These are phyloP conservation scores for Perdix hodgsoniae DNA, from an alignment of 2,797 vertebrate genomes.

Conservation along the genomic window DNA sequence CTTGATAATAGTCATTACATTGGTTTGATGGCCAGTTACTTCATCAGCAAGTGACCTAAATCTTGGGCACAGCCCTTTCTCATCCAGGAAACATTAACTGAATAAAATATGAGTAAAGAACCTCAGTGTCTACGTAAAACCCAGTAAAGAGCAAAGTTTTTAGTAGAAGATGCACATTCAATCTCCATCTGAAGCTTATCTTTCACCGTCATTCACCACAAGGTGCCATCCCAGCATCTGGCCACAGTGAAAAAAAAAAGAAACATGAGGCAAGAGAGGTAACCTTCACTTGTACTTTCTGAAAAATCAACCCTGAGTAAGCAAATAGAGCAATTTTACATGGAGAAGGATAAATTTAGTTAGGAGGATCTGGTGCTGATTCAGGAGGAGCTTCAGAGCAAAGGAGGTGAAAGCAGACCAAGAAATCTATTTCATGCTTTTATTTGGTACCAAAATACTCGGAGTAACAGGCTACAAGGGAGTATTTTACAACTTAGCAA, in stretches of 20 bases:
- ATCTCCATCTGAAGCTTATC: neutral
- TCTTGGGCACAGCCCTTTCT: neutral
- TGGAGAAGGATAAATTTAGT: constrained; percentile 27
- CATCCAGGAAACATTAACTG: neutral
- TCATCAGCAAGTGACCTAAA: neutral
- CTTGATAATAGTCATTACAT: constrained; percentile 56
- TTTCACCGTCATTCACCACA: neutral
- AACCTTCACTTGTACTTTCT: neutral
- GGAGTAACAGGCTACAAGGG: constrained; percentile 48
- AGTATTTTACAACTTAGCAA: neutral
- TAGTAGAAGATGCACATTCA: too few relatives aligned
- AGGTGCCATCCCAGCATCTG: accelerated
- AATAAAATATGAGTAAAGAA: neutral
- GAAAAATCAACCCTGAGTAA: neutral
- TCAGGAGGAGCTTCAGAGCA: constrained; percentile 38
- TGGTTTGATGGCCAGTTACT: constrained; percentile 45
- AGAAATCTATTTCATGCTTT: constrained; percentile 10
- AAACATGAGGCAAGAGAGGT: neutral
- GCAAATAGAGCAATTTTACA: neutral
- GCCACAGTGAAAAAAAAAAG: neutral
- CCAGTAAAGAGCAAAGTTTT: neutral
- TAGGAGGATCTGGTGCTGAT: constrained; percentile 2
- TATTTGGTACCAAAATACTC: constrained; percentile 30
- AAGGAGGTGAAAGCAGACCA: neutral
- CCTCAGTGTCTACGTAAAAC: neutral